Percentiles rank a stretch among this genome's conserved stretches.
Evolutionary conservation across 2,797 vertebrate species (phyloP).

Genomic region (Myotis vivesi): DNA sequence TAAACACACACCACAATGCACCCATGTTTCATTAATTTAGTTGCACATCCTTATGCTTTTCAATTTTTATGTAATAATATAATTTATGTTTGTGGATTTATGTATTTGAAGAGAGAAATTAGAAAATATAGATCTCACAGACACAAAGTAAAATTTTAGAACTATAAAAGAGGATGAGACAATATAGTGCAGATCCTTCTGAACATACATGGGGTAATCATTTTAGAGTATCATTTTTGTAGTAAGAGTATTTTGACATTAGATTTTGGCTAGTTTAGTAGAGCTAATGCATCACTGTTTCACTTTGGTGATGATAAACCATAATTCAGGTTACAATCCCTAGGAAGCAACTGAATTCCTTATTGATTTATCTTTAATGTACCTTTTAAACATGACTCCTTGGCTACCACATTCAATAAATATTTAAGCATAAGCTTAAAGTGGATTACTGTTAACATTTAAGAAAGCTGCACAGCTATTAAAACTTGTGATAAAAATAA

Average conservation of each 20-base stretch:
- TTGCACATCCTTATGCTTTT: background rate
- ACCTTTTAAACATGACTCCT: conserved; percentile 74
- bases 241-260: background rate
- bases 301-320: conserved; percentile 25
- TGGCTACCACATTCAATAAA: conserved; percentile 77
- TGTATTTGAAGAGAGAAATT: background rate
- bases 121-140: background rate
- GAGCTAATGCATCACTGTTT: background rate
- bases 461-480: conserved; percentile 80
- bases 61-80: background rate
- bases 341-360: conserved; percentile 25
- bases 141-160: background rate
- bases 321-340: conserved; percentile 26
- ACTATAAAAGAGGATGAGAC: background rate
- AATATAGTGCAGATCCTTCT: background rate
- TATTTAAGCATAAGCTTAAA: conserved; percentile 79
- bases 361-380: conserved; percentile 15
- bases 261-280: background rate
- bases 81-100: background rate
- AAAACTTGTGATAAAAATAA: conserved; percentile 83
- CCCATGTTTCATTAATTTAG: background rate
- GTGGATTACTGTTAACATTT: conserved; percentile 80
- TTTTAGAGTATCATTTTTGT: background rate
- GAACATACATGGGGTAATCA: background rate
- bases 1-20: background rate